phyloP scores from a whole-genome alignment of 2,113 vertebrate genomes.

The Puffinus mauretanicus region DNA sequence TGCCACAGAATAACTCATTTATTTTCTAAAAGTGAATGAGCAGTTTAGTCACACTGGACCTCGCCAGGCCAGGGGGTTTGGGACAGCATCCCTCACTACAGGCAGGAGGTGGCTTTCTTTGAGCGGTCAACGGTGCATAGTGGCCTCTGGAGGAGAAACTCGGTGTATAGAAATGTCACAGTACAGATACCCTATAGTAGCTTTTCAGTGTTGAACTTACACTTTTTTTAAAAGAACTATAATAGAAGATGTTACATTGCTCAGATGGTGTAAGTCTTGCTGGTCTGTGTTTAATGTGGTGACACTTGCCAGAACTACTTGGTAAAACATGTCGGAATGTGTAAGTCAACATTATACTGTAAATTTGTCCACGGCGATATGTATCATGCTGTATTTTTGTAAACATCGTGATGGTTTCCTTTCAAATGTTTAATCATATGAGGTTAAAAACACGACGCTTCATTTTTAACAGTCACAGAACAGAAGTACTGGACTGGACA shows the following conservation, averaged over 20 bases:
- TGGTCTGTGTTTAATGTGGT: slow-evolving; percentile 71
- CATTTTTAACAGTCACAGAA: slow-evolving; percentile 27
- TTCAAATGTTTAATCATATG: slow-evolving; percentile 51
- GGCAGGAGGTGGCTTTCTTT: neutral
- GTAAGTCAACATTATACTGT: slow-evolving; percentile 64
- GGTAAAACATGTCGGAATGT: slow-evolving; percentile 71
- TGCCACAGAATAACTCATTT: neutral
- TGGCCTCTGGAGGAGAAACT: slow-evolving; percentile 5
- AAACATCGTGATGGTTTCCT: slow-evolving; percentile 69
- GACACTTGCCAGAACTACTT: slow-evolving; percentile 66
- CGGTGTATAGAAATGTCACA: slow-evolving; percentile 35
- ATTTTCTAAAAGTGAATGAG: neutral
- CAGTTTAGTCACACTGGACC: neutral
- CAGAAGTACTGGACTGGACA: slow-evolving; percentile 14
- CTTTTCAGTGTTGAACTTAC: slow-evolving; percentile 65
- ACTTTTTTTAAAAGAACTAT: slow-evolving; percentile 54
- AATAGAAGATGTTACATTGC: slow-evolving; percentile 65
- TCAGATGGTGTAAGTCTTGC: slow-evolving; percentile 65
- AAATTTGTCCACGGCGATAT: slow-evolving; percentile 60
- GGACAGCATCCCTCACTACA: neutral
- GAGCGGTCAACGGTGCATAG: fast-evolving
- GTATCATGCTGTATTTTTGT: slow-evolving; percentile 71
- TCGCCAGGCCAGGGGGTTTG: neutral
- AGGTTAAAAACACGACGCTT: slow-evolving; percentile 47
- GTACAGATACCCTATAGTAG: slow-evolving; percentile 56